phyloP scores from a whole-genome alignment of 1,140 invertebrate species.

The Cyrtorhinus lividipennis region DNA sequence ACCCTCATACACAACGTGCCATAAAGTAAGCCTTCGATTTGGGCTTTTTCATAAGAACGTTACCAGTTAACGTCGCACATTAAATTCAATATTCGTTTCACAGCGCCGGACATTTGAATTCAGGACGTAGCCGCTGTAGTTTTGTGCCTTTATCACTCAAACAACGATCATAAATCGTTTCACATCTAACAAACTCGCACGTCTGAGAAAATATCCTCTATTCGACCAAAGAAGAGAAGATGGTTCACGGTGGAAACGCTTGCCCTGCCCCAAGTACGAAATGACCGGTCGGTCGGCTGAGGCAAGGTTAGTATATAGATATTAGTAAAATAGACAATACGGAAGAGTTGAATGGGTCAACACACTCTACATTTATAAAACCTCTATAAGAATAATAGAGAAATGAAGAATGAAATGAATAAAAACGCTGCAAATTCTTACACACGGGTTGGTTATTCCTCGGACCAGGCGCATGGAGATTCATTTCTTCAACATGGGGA shows the following conservation, averaged over 20 bases:
- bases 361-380: no score
- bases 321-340: no score
- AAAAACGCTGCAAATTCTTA: no score
- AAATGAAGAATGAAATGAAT: no score
- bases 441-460: no score
- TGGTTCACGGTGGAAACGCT: not conserved
- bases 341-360: no score
- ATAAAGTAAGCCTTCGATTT: constrained; percentile 8
- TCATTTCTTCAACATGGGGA: no score
- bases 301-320: not conserved
- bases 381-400: no score
- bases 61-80: not conserved
- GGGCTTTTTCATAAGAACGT: not conserved
- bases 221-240: not conserved
- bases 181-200: no score
- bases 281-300: not conserved
- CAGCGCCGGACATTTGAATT: not conserved
- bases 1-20: constrained; percentile 18
- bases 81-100: not conserved
- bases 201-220: not conserved
- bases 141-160: not conserved
- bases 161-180: no score
- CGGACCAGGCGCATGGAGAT: no score
- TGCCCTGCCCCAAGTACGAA: not conserved
- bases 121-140: not conserved